Evolutionary conservation across 64 coral and sea anemone genomes (phyloP), one percentile per base, ranked within the genome.

Genomic region (Orbicella faveolata): DNA sequence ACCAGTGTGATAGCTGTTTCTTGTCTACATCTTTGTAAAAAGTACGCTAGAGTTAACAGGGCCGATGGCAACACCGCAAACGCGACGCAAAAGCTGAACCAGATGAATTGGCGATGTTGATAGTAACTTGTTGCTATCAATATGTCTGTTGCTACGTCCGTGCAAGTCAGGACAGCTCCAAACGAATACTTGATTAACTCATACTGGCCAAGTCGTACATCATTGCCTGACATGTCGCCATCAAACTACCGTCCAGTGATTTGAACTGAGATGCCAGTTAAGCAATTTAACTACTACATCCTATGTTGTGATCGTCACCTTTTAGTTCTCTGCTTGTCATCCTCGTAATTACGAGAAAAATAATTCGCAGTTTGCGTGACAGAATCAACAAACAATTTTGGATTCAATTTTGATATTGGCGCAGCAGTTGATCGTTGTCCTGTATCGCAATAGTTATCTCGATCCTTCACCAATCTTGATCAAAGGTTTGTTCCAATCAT

Each of bases 101-200:
- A 77, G 52, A 76, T 52, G 16, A 53, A 92, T 23, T 80, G 83
- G 35, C 51, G 66, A 44, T 51, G 61, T 41, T 75, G 82, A 63
- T 51, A 92, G 76, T 92, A 92, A 17, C 67, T 48, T 17, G 70
- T 74, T 11, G 83, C 84, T 30, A 75, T 87, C 35, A 86, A 76
- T 14, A 92, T 61, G 84, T 92, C 90, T 3, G 90, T 87, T 34
- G 73, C 83, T 67, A 92, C 77, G 77, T 92, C 90, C 9, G 90
- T 53, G 14, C 36, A 87, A 62, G 75, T 77, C 5, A 92, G 77
- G 6, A 92, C 3, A 19, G 83, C 63, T 69, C 90, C 84, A 17
- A 92, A 68, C 0, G 86, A 61, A 48, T 87, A 92, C 63, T 75
- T 79, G 6, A 92, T 34, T 5, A 92, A 34, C 16, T 92, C 90